These are phyloP conservation scores for Thereuonema tuberculata DNA, from an alignment of 1,140 invertebrate species.

Conservation along the genomic window DNA sequence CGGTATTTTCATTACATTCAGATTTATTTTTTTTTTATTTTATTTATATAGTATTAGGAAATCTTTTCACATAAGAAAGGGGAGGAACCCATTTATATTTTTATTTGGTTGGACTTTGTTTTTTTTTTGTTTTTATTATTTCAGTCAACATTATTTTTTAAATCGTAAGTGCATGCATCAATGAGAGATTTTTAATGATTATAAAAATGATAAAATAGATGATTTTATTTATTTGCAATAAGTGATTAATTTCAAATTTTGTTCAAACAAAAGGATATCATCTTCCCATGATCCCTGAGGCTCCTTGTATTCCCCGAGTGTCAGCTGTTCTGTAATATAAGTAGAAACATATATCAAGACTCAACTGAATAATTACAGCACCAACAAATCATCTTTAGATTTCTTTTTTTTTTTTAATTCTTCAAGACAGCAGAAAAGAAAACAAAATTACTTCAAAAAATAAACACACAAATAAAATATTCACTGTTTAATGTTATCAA, in stretches of 20 bases:
- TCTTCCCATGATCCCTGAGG: slow-evolving; percentile 66
- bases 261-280: slow-evolving; percentile 35
- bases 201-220: neutral
- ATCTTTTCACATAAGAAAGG: too few species aligned
- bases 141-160: neutral
- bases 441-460: slow-evolving; percentile 4
- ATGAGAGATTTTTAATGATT: neutral
- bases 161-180: neutral
- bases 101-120: slow-evolving; percentile 20
- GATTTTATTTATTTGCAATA: neutral
- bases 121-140: slow-evolving; percentile 9
- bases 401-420: too few species aligned
- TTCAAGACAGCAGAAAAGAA: neutral
- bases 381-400: too few species aligned
- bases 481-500: neutral
- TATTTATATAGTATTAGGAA: too few species aligned
- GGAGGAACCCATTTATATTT: too few species aligned
- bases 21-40: too few species aligned
- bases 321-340: slow-evolving; percentile 53
- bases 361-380: neutral
- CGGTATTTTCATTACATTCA: too few species aligned
- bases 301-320: slow-evolving; percentile 47
- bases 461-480: slow-evolving; percentile 4
- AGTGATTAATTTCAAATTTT: neutral
- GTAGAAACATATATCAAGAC: neutral